phyloP scores from a whole-genome alignment of 1,140 invertebrate genomes.

The Cydia fagiglandana region DNA sequence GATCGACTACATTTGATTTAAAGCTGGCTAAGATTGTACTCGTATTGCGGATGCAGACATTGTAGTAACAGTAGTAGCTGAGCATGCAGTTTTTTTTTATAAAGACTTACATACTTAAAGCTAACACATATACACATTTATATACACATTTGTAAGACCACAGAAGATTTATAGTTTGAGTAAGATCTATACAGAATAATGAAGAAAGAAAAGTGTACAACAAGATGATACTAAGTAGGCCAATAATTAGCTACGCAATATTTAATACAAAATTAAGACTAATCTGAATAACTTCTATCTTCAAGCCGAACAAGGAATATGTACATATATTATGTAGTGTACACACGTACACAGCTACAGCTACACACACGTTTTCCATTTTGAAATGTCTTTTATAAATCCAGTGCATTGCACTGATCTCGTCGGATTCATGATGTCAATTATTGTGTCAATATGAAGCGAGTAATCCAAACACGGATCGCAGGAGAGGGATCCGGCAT shows the following conservation, averaged over 20 bases:
- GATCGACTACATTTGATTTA: constrained; percentile 18
- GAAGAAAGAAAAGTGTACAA: no score
- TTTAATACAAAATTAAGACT: no score
- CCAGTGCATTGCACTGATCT: constrained; percentile 26
- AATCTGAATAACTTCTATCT: no score
- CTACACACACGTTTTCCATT: neutral
- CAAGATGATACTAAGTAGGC: no score
- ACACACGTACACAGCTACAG: neutral
- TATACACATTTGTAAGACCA: neutral
- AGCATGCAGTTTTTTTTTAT: neutral
- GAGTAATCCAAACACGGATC: constrained; percentile 27
- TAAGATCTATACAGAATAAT: neutral
- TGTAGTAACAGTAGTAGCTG: neutral
- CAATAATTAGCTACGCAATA: no score
- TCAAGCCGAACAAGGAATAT: no score
- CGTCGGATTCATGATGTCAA: constrained; percentile 20
- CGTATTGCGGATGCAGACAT: neutral
- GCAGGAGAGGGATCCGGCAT: constrained; percentile 6
- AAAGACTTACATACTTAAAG: neutral
- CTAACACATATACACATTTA: neutral
- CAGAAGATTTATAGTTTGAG: neutral
- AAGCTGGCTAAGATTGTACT: constrained; percentile 4
- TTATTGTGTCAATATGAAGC: constrained; percentile 27
- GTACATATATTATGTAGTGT: no score
- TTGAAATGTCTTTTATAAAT: neutral